phyloP scores from a whole-genome alignment of 2,113 vertebrate species.

The Rattus rattus region DNA sequence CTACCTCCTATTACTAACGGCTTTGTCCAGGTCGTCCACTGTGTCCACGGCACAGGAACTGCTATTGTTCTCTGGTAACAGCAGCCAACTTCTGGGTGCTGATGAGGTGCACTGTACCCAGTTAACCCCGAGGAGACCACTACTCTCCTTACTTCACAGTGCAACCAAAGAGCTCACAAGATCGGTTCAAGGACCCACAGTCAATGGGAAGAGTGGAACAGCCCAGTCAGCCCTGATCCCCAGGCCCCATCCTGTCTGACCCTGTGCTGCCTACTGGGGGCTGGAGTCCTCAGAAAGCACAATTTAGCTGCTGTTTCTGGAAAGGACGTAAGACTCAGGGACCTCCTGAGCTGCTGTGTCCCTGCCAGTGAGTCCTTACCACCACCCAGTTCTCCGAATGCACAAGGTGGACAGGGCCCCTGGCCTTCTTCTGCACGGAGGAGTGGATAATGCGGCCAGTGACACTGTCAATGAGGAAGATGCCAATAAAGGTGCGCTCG shows the following conservation, averaged over 20 bases:
- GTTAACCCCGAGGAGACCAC: background rate
- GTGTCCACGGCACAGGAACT: background rate
- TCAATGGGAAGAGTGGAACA: background rate
- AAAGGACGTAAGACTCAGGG: too few species aligned
- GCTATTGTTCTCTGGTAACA: background rate
- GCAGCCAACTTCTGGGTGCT: background rate
- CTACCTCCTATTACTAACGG: background rate
- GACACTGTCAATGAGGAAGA: slow-evolving; percentile 95
- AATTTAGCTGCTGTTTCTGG: background rate
- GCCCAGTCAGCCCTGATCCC: background rate
- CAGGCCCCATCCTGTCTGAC: background rate
- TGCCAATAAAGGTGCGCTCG: slow-evolving; percentile 95
- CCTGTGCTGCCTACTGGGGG: background rate
- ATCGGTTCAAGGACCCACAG: background rate
- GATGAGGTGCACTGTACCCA: background rate
- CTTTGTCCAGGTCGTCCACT: background rate
- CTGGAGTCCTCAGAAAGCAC: background rate
- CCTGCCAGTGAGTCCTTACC: slow-evolving; percentile 86
- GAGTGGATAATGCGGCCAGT: slow-evolving; percentile 97
- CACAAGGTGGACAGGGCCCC: slow-evolving; percentile 95
- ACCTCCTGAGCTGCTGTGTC: background rate
- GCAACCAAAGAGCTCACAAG: background rate
- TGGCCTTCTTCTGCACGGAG: slow-evolving; percentile 95
- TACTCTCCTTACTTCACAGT: background rate
- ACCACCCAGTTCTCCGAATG: slow-evolving; percentile 99